A percentile compares a stretch with the other conserved stretches of the same genome.
Conservation (phyloP, 2,113 vertebrate genomes). For the Struthio camelus region DNA sequence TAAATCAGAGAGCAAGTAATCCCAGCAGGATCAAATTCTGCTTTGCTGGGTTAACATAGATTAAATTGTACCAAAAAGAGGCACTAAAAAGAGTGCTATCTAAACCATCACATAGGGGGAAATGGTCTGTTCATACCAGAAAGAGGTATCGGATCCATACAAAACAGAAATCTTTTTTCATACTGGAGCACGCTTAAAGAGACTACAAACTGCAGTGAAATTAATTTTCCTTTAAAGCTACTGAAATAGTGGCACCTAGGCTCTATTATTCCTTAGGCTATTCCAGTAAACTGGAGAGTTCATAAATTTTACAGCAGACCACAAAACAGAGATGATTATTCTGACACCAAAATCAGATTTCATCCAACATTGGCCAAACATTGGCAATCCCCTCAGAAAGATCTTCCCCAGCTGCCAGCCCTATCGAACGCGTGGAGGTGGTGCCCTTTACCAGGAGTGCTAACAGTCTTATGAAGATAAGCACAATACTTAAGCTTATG, state of each 20-base stretch:
- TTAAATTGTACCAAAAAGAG: background rate
- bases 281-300: background rate
- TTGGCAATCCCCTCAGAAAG: background rate
- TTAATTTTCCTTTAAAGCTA: background rate
- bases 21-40: background rate
- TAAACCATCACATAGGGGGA: background rate
- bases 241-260: background rate
- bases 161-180: background rate
- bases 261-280: background rate
- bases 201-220: background rate
- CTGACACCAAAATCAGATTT: background rate
- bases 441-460: rapidly evolving
- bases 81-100: background rate
- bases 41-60: background rate
- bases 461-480: background rate
- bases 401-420: background rate
- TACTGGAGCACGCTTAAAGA: background rate
- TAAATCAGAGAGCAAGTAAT: background rate
- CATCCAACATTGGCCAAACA: background rate
- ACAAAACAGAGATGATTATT: background rate
- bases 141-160: background rate
- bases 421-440: rapidly evolving
- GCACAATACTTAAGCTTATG: background rate
- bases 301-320: background rate
- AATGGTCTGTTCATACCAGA: background rate